A percentile compares a stretch with the other conserved stretches of the same genome.
Evolutionary conservation across 2,113 vertebrate species (phyloP).

Genomic region (Xenopus tropicalis): DNA sequence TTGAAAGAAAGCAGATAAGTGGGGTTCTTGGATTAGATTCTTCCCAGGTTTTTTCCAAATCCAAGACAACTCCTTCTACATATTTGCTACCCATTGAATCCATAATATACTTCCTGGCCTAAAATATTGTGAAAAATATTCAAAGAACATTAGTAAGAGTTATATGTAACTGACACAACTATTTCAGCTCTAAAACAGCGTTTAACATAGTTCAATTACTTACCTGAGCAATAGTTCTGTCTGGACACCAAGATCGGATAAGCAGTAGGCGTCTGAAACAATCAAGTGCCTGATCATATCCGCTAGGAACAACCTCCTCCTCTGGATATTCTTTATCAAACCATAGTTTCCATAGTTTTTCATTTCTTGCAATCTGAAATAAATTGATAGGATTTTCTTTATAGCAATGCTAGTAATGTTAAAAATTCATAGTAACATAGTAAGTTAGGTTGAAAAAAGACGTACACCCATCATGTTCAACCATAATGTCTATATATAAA

Average conservation of each 20-base stretch:
- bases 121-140: background rate
- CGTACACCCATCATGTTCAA: too few species aligned
- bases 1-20: conserved; percentile 90
- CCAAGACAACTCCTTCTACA: conserved; percentile 79
- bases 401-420: background rate
- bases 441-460: too few species aligned
- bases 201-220: background rate
- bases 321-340: conserved; percentile 94
- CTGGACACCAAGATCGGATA: conserved; percentile 93
- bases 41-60: conserved; percentile 90
- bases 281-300: conserved; percentile 84
- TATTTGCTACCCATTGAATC: conserved; percentile 85
- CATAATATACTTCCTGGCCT: conserved; percentile 91
- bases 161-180: background rate
- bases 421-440: too few species aligned
- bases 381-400: background rate
- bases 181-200: background rate
- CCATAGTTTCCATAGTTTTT: conserved; percentile 94
- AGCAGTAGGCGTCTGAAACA: conserved; percentile 86
- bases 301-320: conserved; percentile 79
- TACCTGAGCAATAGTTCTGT: conserved; percentile 94
- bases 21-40: conserved; percentile 85
- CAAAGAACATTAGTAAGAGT: background rate
- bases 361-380: conserved; percentile 78
- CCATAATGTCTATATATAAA: too few species aligned